Evolutionary conservation across 2,797 vertebrate species (phyloP).

Genomic region (Pelochelys cantorii): DNA sequence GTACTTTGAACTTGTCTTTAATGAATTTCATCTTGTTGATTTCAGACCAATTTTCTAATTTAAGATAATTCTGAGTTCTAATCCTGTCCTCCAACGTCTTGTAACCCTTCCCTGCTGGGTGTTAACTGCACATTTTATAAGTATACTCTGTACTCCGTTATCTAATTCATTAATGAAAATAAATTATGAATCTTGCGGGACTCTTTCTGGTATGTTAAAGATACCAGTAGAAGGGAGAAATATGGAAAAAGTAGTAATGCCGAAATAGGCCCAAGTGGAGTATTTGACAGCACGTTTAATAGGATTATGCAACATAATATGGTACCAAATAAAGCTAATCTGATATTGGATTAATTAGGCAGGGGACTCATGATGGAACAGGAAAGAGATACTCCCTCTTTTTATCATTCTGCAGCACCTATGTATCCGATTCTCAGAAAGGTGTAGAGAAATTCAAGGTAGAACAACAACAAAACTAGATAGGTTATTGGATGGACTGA

Average conservation of each 20-base stretch:
- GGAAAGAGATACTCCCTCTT: neutral
- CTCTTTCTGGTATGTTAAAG: neutral
- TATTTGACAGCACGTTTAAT: rapidly evolving
- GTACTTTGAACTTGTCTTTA: neutral
- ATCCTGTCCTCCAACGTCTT: neutral
- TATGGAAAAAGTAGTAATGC: neutral
- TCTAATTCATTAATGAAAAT: neutral
- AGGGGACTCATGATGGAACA: neutral
- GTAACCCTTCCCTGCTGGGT: neutral
- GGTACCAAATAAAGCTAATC: rapidly evolving
- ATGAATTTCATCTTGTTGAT: neutral
- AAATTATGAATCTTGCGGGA: neutral
- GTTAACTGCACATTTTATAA: neutral
- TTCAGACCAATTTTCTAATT: neutral
- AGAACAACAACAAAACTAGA: neutral
- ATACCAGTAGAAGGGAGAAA: neutral
- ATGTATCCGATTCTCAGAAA: neutral
- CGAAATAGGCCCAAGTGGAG: neutral
- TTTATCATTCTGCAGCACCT: neutral
- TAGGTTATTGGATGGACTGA: neutral
- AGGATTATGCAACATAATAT: neutral
- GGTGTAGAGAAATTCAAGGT: rapidly evolving
- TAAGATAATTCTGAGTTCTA: neutral
- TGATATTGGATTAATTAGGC: neutral
- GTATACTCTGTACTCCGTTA: neutral